Evolutionary conservation across 2,888 invertebrate species (phyloP).

Genomic region (Sphinx pinastri): DNA sequence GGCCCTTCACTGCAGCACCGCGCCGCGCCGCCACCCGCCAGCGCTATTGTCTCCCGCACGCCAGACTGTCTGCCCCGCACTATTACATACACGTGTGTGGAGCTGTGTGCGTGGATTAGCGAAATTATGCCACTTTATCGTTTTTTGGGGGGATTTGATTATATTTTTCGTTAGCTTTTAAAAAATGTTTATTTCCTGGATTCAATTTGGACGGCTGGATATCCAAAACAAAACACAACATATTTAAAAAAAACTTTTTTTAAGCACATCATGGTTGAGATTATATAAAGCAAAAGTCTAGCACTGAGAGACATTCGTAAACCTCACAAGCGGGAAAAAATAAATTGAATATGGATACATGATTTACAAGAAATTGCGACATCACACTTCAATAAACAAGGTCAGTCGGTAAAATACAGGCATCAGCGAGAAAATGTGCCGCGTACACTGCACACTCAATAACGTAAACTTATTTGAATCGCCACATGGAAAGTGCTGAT

Average conservation of each 20-base stretch:
- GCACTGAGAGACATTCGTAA: neutral
- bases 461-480: conserved; percentile 35
- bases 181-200: too few species aligned
- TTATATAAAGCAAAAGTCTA: too few species aligned
- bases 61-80: conserved; percentile 28
- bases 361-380: conserved; percentile 13
- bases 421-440: conserved; percentile 19
- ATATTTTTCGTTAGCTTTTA: neutral
- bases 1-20: conserved; percentile 9
- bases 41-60: conserved; percentile 6
- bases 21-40: conserved; percentile 14
- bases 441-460: neutral
- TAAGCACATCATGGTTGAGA: too few species aligned
- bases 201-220: neutral
- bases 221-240: neutral
- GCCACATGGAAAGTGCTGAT: conserved; percentile 37
- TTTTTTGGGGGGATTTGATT: neutral
- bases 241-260: too few species aligned
- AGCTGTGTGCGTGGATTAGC: neutral
- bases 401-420: neutral
- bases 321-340: neutral
- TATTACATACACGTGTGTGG: neutral
- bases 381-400: conserved; percentile 1
- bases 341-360: neutral
- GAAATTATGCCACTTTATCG: neutral